Base-by-base conservation (phyloP, 2,888 invertebrate genomes). In the Choreutis nemorana region DNA sequence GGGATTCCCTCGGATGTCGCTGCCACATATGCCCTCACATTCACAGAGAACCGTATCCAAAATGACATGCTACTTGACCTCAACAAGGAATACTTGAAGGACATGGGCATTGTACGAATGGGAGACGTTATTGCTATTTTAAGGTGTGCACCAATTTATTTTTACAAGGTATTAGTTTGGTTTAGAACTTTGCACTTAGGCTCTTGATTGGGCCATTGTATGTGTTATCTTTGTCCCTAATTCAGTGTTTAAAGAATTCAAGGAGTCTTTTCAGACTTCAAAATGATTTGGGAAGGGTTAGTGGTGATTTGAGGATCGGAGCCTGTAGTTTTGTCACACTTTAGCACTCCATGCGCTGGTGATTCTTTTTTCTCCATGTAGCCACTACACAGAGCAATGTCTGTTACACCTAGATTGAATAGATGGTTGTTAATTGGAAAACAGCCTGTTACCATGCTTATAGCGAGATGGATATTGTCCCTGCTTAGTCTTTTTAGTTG, bases 51-150 rank as follows among this genome's bases (percentile, higher is more conserved):
- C 63, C 82, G 94, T 14, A 95, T 95, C 35, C 87, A 89, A 52
- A 85, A 84, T 40, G 89, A 91, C 44, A 94, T 94, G 94, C 59
- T 95, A 29, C 71, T 88, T 37, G 94, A 95, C 44, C 72, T 95
- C 8, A 92, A 88, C 43, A 93, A 93, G 48, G 93, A 94, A 42
- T 91, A 92, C 52, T 66, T 95, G 2, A 83, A 87, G 31, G 94
- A 94, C 43, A 94, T 95, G 93, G 93, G 92, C 0, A 91, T 95
- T 15, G 82, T 84, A 0, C 85, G 51, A 81, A 93, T 82, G 85
- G 85, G 65, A 50, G 89, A 81, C 64, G 87, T 66, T 62, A 90
- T 81, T 73, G 87, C 81, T 68, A 91, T 83, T 81, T 84, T 81
- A 63, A 83, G 84, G 87, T 86, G 48, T 44, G 35, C 14, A 4